Conservation (phyloP, 2,113 vertebrate genomes). For the Azemiops feae region DNA sequence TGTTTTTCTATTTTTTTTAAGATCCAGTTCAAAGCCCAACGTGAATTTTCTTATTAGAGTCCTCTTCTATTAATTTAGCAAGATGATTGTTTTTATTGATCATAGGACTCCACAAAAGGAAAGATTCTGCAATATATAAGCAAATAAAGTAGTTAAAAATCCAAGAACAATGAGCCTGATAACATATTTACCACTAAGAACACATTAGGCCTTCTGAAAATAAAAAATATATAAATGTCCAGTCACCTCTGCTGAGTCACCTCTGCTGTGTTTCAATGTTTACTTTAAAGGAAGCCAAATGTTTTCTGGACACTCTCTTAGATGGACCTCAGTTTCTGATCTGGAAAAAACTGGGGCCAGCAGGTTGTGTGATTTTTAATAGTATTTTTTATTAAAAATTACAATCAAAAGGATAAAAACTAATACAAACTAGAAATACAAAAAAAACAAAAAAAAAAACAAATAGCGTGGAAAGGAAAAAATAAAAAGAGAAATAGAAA, state of each 20-base stretch:
- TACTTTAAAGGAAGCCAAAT: neutral
- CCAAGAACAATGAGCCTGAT: neutral
- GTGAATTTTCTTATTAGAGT: neutral
- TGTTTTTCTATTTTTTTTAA: neutral
- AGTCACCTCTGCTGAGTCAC: neutral
- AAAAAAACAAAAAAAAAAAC: too few species aligned
- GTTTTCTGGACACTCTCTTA: neutral
- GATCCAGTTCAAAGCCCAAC: neutral
- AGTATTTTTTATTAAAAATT: too few species aligned
- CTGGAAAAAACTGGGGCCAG: neutral
- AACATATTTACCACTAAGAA: neutral
- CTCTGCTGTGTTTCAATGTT: neutral
- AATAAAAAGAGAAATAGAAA: too few species aligned
- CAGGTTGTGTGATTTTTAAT: too few species aligned
- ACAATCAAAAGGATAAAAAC: too few species aligned
- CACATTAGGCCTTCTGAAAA: neutral
- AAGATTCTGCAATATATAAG: neutral
- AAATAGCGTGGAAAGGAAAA: too few species aligned
- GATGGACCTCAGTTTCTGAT: neutral
- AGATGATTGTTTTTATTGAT: neutral
- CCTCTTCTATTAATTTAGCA: neutral
- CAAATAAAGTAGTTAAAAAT: neutral
- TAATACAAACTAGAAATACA: too few species aligned
- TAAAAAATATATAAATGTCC: neutral
- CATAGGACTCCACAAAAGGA: neutral